phyloP scores from a whole-genome alignment of 1,140 invertebrate species.

The Solenopsis fugax region DNA sequence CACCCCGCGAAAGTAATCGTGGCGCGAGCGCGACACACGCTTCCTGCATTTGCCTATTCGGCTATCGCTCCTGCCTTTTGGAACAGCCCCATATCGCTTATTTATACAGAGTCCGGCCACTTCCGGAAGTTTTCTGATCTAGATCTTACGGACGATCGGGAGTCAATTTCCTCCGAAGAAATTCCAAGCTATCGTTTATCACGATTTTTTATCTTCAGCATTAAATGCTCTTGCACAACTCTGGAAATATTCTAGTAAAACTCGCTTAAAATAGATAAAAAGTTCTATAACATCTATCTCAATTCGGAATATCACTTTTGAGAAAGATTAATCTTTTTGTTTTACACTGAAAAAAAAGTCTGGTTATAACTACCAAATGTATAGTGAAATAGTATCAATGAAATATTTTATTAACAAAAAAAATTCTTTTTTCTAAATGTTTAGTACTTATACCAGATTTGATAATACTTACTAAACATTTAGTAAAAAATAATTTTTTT shows the following conservation, averaged over 20 bases:
- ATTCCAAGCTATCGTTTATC: background rate
- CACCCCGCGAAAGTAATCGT: slow-evolving; percentile 59
- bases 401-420: too few species aligned
- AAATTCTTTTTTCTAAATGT: too few species aligned
- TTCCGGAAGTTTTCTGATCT: slow-evolving; percentile 22
- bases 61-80: slow-evolving; percentile 7
- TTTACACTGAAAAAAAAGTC: too few species aligned
- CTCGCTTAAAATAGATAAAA: background rate
- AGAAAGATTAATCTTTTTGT: background rate
- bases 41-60: slow-evolving; percentile 33
- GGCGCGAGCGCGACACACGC: slow-evolving; percentile 32
- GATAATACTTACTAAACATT: background rate
- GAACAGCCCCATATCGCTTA: slow-evolving; percentile 8
- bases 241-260: background rate
- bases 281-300: background rate
- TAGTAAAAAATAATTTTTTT: too few species aligned
- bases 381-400: too few species aligned
- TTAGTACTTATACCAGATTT: too few species aligned
- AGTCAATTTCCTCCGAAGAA: background rate
- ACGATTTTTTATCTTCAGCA: background rate
- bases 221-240: background rate
- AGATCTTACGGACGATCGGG: background rate
- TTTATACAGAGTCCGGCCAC: background rate
- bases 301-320: background rate
- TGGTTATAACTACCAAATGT: too few species aligned